Evolutionary conservation across 64 coral and sea anemone genomes (phyloP).

Genomic region (Actinia tenebrosa): DNA sequence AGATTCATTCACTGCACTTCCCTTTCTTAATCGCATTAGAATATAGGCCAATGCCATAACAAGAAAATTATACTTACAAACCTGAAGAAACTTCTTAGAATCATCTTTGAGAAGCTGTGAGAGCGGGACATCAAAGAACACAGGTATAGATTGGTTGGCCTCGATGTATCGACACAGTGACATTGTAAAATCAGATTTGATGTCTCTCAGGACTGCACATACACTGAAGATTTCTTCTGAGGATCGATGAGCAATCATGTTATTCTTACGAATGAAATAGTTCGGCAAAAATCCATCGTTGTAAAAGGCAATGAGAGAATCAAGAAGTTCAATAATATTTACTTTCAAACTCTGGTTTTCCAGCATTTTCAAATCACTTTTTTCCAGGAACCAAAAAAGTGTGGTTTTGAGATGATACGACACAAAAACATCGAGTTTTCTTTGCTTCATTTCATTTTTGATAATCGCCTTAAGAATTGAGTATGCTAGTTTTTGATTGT

Average conservation of each 20-base stretch:
- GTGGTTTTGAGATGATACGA: conserved; percentile 75
- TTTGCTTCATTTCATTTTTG: conserved; percentile 66
- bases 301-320: conserved; percentile 63
- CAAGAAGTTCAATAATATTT: conserved; percentile 53
- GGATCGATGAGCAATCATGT: conserved; percentile 75
- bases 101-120: conserved; percentile 31
- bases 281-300: conserved; percentile 36
- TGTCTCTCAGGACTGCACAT: conserved; percentile 45
- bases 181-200: conserved; percentile 29
- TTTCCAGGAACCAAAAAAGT: conserved; percentile 69
- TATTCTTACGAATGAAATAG: conserved; percentile 60
- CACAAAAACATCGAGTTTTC: conserved; percentile 42
- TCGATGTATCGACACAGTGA: conserved; percentile 64
- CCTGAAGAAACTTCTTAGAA: conserved; percentile 39
- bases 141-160: conserved; percentile 57
- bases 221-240: conserved; percentile 29
- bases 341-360: conserved; percentile 22
- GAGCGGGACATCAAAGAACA: conserved; percentile 58
- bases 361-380: conserved; percentile 22
- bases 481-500: conserved; percentile 64
- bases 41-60: conserved; percentile 61
- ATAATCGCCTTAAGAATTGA: conserved; percentile 65
- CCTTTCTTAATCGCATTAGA: conserved; percentile 26
- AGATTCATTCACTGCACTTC: not conserved
- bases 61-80: conserved; percentile 78